phyloP scores from a whole-genome alignment of 1,140 invertebrate species.

The Tetramorium alpestre region DNA sequence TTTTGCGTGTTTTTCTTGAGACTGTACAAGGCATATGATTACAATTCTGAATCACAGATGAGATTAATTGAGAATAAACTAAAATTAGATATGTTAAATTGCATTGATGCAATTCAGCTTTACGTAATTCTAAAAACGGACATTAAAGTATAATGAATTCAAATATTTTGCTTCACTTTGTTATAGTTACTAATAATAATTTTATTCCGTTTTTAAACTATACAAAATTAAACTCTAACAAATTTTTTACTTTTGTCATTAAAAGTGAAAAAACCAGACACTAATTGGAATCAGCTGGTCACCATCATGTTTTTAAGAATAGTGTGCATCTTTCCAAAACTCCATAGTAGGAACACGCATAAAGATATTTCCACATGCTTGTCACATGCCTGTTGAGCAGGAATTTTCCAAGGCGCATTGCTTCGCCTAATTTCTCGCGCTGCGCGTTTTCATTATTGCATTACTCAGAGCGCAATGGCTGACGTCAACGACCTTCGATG shows the following conservation, averaged over 20 bases:
- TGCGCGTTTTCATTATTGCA: slow-evolving; percentile 42
- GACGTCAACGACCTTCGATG: slow-evolving; percentile 66
- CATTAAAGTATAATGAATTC: neutral
- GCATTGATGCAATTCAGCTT: neutral
- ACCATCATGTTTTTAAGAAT: neutral
- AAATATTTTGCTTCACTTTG: neutral
- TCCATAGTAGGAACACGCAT: neutral
- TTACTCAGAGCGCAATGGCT: slow-evolving; percentile 44
- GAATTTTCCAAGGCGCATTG: slow-evolving; percentile 46
- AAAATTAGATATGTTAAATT: neutral
- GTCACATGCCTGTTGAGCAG: slow-evolving; percentile 9
- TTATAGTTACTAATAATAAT: neutral
- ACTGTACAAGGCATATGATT: neutral
- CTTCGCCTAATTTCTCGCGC: slow-evolving; percentile 52
- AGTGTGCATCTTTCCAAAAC: neutral
- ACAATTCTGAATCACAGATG: neutral
- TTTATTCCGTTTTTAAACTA: neutral
- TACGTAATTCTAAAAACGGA: neutral
- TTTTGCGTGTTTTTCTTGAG: neutral
- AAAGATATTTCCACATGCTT: slow-evolving; percentile 1
- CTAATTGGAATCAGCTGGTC: neutral
- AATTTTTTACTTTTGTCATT: neutral
- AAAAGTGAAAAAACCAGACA: neutral
- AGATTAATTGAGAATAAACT: neutral
- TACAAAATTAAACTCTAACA: neutral